Percentiles rank a stretch among this genome's conserved stretches.
These are phyloP conservation scores for Protobothrops flavoviridis DNA, from an alignment of 2,113 vertebrate genomes.

Conservation along the genomic window DNA sequence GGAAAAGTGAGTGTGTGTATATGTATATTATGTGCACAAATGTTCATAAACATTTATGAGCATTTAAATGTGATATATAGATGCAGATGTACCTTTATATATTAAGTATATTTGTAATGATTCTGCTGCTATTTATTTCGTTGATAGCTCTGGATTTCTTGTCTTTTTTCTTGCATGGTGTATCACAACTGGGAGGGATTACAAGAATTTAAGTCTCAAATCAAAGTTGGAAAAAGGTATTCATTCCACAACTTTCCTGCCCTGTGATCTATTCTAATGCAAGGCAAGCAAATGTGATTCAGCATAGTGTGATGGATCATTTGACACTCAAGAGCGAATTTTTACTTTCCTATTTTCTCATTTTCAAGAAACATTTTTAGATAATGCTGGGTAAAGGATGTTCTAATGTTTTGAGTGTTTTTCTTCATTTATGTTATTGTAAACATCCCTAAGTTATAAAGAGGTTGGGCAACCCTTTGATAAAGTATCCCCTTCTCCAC, in stretches of 20 bases:
- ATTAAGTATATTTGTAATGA: not conserved
- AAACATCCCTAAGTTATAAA: not conserved
- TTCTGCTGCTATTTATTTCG: not conserved
- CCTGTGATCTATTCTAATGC: not conserved
- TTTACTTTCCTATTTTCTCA: conserved; percentile 13
- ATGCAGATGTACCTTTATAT: not conserved
- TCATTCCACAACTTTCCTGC: not conserved
- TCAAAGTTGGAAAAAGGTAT: not conserved
- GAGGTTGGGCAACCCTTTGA: not conserved
- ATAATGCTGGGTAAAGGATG: not conserved
- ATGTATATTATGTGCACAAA: not conserved
- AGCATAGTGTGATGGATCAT: conserved; percentile 15
- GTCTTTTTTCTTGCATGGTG: not conserved
- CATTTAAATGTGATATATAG: not conserved
- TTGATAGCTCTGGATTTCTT: not conserved
- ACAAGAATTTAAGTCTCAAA: not conserved
- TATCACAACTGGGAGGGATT: not conserved
- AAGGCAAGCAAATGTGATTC: conserved; percentile 1
- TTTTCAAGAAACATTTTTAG: not conserved
- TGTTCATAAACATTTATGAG: not conserved
- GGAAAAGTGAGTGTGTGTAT: not conserved
- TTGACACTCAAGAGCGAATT: conserved; percentile 14
- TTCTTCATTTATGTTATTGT: not conserved
- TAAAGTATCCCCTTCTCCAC: not conserved
- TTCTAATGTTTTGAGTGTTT: not conserved